Conservation (phyloP, 2,888 invertebrate species). For the Anorthoa munda region DNA sequence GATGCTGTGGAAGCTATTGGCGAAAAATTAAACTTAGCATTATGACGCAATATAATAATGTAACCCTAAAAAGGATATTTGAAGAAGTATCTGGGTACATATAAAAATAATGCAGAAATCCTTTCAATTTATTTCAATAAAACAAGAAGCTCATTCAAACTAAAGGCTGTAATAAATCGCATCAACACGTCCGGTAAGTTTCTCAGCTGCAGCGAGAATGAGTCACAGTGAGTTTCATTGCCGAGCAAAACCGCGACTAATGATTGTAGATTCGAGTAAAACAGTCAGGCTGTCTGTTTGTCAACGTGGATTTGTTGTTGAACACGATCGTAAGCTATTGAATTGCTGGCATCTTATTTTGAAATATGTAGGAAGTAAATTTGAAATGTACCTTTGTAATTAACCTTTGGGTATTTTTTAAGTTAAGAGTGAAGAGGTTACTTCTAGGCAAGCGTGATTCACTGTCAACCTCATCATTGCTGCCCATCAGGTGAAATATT, state of each 20-base stretch:
- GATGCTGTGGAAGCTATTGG: background rate
- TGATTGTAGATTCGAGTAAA: conserved; percentile 33
- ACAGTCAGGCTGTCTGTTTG: conserved; percentile 1
- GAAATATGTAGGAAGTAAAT: background rate
- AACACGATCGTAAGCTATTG: background rate
- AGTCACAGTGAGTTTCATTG: conserved; percentile 51
- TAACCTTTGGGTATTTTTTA: no score
- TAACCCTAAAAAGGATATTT: no score
- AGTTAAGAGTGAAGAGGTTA: no score
- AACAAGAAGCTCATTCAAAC: conserved; percentile 18
- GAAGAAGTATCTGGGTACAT: background rate
- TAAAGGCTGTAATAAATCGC: conserved; percentile 31
- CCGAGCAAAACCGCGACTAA: conserved; percentile 37
- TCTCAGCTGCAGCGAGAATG: conserved; percentile 32
- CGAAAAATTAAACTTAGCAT: background rate
- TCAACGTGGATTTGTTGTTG: background rate
- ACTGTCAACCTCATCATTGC: no score
- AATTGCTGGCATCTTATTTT: background rate
- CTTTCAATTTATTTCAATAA: conserved; percentile 18
- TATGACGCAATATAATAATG: background rate
- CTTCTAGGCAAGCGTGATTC: no score
- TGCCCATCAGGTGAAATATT: no score
- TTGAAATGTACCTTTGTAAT: no score
- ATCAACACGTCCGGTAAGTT: conserved; percentile 6
- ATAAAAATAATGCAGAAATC: background rate